Evolutionary conservation across 2,888 invertebrate species (phyloP), one percentile per base, ranked within the genome.

Genomic region (Malthinus flaveolus): DNA sequence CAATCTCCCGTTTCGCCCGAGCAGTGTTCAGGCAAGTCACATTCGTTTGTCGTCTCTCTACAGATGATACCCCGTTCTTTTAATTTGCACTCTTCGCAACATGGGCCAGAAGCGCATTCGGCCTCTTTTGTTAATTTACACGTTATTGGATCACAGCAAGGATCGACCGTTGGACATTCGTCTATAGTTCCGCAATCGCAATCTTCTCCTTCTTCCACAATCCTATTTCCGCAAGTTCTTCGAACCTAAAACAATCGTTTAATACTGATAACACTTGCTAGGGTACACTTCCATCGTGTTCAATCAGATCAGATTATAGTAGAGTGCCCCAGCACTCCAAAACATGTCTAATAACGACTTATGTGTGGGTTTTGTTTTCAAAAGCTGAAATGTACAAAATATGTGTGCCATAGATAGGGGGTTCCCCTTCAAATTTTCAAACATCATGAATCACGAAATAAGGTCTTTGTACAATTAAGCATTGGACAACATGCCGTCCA

Each of bases 101-200:
- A 97, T 59, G 91, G 90, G 6, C 96, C 96, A 32, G 87, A 84
- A 49, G 96, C 95, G 78, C 98, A 99, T 79, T 97, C 90, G 1
- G 98, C 91, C 78, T 96, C 97, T 70, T 91, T 89, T 66, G 89
- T 92, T 67, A 98, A 87, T 65, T 95, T 91, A 81, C 98, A 99
- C 49, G 97, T 97, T 78, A 94, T 90, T 47, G 97, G 95, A 79
- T 98, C 97, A 80, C 98, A 98, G 82, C 98, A 99, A 0, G 95
- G 94, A 81, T 98, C 97, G 64, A 84, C 80, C 70, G 86, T 84
- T 63, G 88, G 86, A 80, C 97, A 97, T 74, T 95, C 93, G 64
- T 93, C 89, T 70, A 91, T 88, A 55, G 90, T 87, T 46, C 98
- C 97, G 78, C 98, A 98, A 81, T 99, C 98, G 76, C 98, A 99